phyloP scores from a whole-genome alignment of 2,888 invertebrate genomes.

The Acleris emargana region DNA sequence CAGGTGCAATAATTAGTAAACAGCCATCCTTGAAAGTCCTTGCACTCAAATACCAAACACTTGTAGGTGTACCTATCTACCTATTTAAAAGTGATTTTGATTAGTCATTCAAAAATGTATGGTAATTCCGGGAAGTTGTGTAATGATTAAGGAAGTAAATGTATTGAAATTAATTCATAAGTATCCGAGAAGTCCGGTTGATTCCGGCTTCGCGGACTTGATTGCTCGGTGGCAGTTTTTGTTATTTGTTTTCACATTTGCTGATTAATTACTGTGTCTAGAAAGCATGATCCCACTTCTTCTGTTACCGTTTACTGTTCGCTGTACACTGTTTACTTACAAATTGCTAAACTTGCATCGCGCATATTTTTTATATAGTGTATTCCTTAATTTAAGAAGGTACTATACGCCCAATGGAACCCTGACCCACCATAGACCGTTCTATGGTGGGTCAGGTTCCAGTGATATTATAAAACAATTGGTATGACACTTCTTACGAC shows the following conservation, averaged over 20 bases:
- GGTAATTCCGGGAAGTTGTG: background rate
- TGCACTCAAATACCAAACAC: too few relatives aligned
- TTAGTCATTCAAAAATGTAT: background rate
- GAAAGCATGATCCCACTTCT: slow-evolving; percentile 42
- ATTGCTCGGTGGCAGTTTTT: slow-evolving; percentile 38
- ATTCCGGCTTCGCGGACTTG: slow-evolving; percentile 34
- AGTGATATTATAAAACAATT: too few relatives aligned
- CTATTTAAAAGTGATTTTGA: too few relatives aligned
- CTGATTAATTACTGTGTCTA: slow-evolving; percentile 40
- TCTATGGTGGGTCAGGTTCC: too few relatives aligned
- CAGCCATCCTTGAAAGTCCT: too few relatives aligned
- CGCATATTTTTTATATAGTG: background rate
- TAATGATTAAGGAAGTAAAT: slow-evolving; percentile 14
- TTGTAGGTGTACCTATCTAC: too few relatives aligned
- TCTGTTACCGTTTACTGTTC: slow-evolving; percentile 6
- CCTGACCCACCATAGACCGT: too few relatives aligned
- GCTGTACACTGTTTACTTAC: slow-evolving; percentile 18
- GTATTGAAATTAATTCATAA: slow-evolving; percentile 31
- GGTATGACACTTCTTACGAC: too few relatives aligned
- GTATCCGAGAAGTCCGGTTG: slow-evolving; percentile 9
- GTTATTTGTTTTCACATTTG: slow-evolving; percentile 44
- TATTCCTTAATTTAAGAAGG: background rate
- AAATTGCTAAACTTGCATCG: background rate
- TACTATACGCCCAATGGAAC: too few relatives aligned
- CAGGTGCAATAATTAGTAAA: too few relatives aligned